Evolutionary conservation across 2,113 vertebrate species (phyloP).

Genomic region (Prolemur simus): DNA sequence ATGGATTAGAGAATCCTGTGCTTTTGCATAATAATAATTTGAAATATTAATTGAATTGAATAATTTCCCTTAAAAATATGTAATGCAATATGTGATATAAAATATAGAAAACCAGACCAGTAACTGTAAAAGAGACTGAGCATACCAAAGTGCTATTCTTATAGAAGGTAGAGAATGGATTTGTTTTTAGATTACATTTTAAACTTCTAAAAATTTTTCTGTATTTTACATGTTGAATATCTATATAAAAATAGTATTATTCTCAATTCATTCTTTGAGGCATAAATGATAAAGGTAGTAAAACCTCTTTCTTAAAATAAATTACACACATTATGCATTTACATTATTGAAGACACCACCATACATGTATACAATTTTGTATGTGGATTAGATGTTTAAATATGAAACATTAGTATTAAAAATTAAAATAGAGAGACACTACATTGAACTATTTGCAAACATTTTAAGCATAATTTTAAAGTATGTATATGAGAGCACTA

Average conservation of each 20-base stretch:
- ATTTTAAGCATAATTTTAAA: not conserved
- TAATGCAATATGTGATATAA: not conserved
- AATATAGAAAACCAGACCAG: not conserved
- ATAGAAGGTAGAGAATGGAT: not conserved
- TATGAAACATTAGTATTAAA: not conserved
- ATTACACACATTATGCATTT: not conserved
- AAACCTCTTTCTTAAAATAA: not conserved
- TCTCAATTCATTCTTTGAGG: not conserved
- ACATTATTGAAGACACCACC: not conserved
- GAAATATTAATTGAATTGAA: conserved; percentile 6
- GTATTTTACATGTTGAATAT: too few species aligned
- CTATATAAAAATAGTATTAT: not conserved
- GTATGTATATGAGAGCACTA: not conserved
- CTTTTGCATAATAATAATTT: not conserved
- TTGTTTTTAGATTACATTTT: too few species aligned
- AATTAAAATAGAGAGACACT: not conserved
- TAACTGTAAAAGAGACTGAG: not conserved
- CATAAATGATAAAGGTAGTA: not conserved
- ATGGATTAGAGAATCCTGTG: not conserved
- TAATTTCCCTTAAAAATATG: not conserved
- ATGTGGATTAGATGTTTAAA: not conserved
- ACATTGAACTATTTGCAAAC: not conserved
- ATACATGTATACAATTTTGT: not conserved
- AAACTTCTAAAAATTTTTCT: too few species aligned
- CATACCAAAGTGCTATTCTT: not conserved